Percentiles rank a stretch among this genome's conserved stretches.
Evolutionary conservation across 2,888 invertebrate genomes (phyloP).

Genomic region (Brachypterus glaber): DNA sequence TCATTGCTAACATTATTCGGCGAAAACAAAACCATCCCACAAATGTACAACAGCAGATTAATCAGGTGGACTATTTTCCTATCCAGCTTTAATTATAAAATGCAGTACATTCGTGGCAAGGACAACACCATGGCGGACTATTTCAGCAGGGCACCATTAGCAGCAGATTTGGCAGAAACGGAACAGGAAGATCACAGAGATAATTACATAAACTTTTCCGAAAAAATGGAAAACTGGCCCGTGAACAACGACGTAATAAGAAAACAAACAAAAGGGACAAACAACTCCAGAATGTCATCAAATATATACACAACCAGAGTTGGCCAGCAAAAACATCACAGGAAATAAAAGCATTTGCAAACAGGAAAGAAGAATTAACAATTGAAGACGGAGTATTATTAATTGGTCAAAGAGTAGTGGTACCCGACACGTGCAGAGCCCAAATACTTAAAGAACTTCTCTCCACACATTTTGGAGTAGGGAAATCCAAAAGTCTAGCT

Average conservation of each 20-base stretch:
- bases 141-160: constrained; percentile 9
- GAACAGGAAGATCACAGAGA: neutral
- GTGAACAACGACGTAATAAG: neutral
- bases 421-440: neutral
- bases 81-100: constrained; percentile 8
- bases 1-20: constrained; percentile 2
- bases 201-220: neutral
- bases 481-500: neutral
- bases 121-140: constrained; percentile 6
- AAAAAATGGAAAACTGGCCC: neutral
- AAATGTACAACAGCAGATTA: constrained; percentile 8
- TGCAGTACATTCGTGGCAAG: constrained; percentile 7
- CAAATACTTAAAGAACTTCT: neutral
- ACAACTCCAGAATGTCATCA: too few relatives aligned
- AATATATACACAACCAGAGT: too few relatives aligned
- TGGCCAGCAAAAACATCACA: neutral
- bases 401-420: neutral
- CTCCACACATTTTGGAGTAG: neutral
- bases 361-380: neutral
- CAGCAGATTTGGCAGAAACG: too few relatives aligned
- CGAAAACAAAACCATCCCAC: constrained; percentile 7
- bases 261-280: neutral
- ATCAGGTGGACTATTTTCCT: constrained; percentile 9
- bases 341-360: neutral
- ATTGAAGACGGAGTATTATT: neutral